Base-by-base conservation (phyloP, 1,140 invertebrate species). In the Drosophila sulfurigaster region DNA sequence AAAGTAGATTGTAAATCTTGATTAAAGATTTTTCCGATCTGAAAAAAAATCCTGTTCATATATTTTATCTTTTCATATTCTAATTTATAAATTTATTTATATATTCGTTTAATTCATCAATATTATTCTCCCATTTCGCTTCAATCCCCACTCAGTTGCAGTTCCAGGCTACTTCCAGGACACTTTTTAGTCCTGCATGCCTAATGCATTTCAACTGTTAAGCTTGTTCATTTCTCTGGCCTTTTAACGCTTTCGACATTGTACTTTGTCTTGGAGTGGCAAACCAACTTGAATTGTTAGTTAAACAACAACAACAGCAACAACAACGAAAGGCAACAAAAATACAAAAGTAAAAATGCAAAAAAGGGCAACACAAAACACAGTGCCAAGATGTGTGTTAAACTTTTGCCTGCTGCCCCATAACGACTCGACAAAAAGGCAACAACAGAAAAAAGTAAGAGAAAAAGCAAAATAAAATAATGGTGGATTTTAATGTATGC, bases 401-500 rank as follows among this genome's bases (percentile, higher is more conserved):
- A 75, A 75, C 59, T 75, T 71, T 64, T 43, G n/a, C 43, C 16
- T n/a, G 51, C 7, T 28, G 20, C 20, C 10, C 30, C 41, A 62
- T 68, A 62, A 60, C 20, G 64, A 56, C 30, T 54, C 20, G 28
- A 25, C 41, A 25, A 67, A 67, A 30, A 56, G 13, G 49, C 49
- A 66, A 16, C 1, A 32, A 56, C 5, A 66, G 46, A 46, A 54
- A 54, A 30, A 3, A 77, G 60, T 46, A 65, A 58, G 65, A 45
- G 35, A n/a, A 41, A 70, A 46, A 60, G 15, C 46, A 77, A 41
- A 86, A 32, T 52, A 57, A 52, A 60, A 76, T 68, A 80, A 56
- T 49, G 46, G 68, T 67, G 65, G 79, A 63, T 70, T 67, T 70
- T 87, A 89, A 77, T 89, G 81, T 78, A 81, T 75, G 62, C 75